phyloP scores from a whole-genome alignment of 2,797 vertebrate species.

The Lepilemur septentrionalis region DNA sequence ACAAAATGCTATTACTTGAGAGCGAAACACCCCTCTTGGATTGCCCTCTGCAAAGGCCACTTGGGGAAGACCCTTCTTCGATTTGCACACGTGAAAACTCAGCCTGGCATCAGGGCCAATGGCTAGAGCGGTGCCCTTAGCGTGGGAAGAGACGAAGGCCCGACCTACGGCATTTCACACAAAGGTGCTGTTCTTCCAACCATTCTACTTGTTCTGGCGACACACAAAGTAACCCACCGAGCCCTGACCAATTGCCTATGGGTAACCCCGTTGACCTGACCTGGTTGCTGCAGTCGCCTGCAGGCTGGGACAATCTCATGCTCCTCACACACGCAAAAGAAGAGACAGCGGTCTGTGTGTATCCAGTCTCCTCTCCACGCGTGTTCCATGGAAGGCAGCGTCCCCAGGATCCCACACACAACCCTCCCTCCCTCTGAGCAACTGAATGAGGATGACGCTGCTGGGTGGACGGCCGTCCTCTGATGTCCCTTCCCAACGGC shows the following conservation, averaged over 20 bases:
- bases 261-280: neutral
- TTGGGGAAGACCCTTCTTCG: neutral
- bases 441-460: neutral
- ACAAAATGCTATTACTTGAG: neutral
- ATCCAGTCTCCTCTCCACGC: neutral
- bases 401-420: neutral
- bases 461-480: neutral
- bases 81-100: neutral
- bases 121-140: no score
- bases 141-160: no score
- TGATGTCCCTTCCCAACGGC: accelerated
- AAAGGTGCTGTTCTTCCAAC: neutral
- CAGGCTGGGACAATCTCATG: neutral
- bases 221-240: neutral
- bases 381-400: accelerated
- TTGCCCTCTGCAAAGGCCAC: neutral
- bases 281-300: neutral
- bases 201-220: neutral
- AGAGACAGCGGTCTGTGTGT: accelerated
- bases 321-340: no score
- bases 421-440: neutral
- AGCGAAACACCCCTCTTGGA: neutral
- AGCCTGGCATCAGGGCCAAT: neutral
- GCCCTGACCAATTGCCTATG: neutral
- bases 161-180: no score